A percentile compares a stretch with the other conserved stretches of the same genome.
Evolutionary conservation across 2,797 vertebrate genomes (phyloP).

Genomic region (Silurus lanzhouensis): DNA sequence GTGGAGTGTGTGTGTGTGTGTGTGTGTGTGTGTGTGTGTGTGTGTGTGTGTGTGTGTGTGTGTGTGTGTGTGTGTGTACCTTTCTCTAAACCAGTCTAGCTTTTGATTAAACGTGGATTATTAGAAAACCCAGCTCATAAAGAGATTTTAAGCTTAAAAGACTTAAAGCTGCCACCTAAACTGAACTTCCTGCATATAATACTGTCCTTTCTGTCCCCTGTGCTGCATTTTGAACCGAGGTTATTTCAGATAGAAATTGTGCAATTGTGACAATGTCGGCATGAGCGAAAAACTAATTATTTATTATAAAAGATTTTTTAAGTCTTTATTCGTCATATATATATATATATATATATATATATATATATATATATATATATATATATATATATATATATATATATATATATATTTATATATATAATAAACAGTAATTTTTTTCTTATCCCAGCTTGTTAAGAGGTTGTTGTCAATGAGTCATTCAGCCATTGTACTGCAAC

Average conservation of each 20-base stretch:
- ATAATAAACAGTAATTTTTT: too few relatives aligned
- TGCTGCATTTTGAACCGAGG: not conserved
- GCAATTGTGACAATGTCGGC: not conserved
- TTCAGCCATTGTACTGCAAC: too few relatives aligned
- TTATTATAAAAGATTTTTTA: not conserved
- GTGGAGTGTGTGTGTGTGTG: not conserved
- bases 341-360: too few relatives aligned
- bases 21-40: not conserved
- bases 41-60: not conserved
- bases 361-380: too few relatives aligned
- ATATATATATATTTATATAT: too few relatives aligned
- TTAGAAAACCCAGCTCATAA: conserved; percentile 25
- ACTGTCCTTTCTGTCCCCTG: not conserved
- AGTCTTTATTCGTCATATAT: too few relatives aligned
- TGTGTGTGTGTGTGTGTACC: not conserved
- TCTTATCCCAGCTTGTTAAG: too few relatives aligned
- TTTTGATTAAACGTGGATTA: conserved; percentile 46
- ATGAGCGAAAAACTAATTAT: not conserved
- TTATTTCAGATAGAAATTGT: not conserved
- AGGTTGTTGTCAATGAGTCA: too few relatives aligned
- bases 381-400: too few relatives aligned
- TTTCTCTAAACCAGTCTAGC: conserved; percentile 26
- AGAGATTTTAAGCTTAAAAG: conserved; percentile 40
- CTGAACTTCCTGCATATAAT: not conserved
- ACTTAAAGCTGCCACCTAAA: conserved; percentile 1